phyloP scores from a whole-genome alignment of 2,797 vertebrate species.

The Myotis planiceps region DNA sequence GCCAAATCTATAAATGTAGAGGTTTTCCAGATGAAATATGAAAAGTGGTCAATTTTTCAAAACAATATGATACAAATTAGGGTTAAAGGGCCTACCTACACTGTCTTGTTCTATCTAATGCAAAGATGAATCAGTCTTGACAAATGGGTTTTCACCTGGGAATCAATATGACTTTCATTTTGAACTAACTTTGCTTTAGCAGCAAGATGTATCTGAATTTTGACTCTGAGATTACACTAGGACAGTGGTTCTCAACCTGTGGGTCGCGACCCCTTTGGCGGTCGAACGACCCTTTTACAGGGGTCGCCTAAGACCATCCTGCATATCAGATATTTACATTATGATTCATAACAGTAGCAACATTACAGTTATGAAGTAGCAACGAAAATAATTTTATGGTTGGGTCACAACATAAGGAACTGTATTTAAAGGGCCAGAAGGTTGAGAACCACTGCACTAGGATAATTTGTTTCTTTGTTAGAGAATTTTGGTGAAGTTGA shows the following conservation, averaged over 20 bases:
- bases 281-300: too few species aligned
- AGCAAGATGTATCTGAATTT: constrained; percentile 23
- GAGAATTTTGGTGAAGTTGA: neutral
- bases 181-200: constrained; percentile 1
- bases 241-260: neutral
- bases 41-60: neutral
- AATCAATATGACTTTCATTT: constrained; percentile 58
- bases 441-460: neutral
- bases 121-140: constrained; percentile 11
- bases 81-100: neutral
- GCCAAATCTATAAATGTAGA: neutral
- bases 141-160: constrained; percentile 40
- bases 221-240: neutral
- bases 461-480: neutral
- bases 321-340: too few species aligned
- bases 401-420: too few species aligned
- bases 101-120: constrained; percentile 34
- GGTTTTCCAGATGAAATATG: neutral
- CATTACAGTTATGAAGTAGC: too few species aligned
- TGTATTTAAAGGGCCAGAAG: too few species aligned
- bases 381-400: too few species aligned
- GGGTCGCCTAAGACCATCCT: too few species aligned
- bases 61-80: neutral
- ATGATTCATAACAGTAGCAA: too few species aligned
- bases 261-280: too few species aligned